Evolutionary conservation across 2,888 invertebrate genomes (phyloP).

Genomic region (Pandemis heparana): DNA sequence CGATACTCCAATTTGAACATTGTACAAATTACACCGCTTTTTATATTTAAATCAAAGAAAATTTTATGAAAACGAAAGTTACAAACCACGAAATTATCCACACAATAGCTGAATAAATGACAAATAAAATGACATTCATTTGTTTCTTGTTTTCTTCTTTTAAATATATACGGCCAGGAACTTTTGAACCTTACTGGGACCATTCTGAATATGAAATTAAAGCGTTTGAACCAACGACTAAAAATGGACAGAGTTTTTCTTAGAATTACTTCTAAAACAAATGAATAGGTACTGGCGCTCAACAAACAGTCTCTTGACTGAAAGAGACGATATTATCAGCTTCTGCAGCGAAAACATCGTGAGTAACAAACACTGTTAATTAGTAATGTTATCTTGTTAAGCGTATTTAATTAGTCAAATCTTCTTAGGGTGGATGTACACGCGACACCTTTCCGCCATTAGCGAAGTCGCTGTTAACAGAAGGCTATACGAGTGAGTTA

Average conservation of each 20-base stretch:
- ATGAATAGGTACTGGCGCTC: neutral
- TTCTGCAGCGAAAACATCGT: slow-evolving; percentile 9
- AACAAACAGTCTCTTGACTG: neutral
- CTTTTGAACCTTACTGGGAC: too few species aligned
- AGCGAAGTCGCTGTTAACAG: slow-evolving; percentile 3
- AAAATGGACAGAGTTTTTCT: neutral
- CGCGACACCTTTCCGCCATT: slow-evolving; percentile 40
- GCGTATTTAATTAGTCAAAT: slow-evolving; percentile 36
- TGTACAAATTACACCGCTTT: too few species aligned
- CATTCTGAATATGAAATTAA: neutral
- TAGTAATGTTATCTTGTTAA: slow-evolving; percentile 40
- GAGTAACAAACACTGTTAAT: slow-evolving; percentile 36
- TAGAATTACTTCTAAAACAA: neutral
- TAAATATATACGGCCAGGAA: too few species aligned
- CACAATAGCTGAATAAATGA: too few species aligned
- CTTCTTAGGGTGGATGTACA: slow-evolving; percentile 23
- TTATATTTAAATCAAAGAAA: too few species aligned
- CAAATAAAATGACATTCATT: too few species aligned
- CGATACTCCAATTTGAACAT: too few species aligned
- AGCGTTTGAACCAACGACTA: neutral
- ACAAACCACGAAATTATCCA: too few species aligned
- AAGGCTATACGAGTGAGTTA: neutral
- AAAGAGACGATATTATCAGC: slow-evolving; percentile 3
- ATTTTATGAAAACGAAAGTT: too few species aligned
- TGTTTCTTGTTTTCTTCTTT: too few species aligned